These are phyloP conservation scores for Ariolimax columbianus DNA, from an alignment of 2,888 invertebrate species.

Conservation along the genomic window DNA sequence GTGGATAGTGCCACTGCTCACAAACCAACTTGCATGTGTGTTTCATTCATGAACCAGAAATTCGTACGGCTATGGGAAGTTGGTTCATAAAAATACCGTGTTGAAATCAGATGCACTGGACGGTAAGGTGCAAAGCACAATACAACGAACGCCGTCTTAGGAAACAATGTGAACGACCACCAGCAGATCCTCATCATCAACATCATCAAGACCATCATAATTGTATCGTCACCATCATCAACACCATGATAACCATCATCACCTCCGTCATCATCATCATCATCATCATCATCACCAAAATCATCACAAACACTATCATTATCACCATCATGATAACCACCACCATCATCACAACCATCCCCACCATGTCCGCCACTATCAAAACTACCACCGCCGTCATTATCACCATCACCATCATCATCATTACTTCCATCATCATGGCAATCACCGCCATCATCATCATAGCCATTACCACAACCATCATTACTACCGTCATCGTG, in stretches of 20 bases:
- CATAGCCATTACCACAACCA: background rate
- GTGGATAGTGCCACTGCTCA: no score
- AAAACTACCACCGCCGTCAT: background rate
- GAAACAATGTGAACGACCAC: no score
- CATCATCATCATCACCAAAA: background rate
- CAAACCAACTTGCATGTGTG: no score
- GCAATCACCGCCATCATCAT: no score
- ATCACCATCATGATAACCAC: background rate
- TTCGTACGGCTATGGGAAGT: no score
- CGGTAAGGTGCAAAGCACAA: no score
- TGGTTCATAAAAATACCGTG: no score
- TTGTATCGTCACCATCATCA: background rate
- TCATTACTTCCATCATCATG: background rate
- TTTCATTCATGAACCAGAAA: no score
- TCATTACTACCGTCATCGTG: background rate
- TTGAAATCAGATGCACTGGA: no score
- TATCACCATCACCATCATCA: background rate
- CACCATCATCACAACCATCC: background rate
- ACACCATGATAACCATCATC: background rate
- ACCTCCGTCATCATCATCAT: background rate
- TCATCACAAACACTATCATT: no score
- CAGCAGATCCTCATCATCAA: background rate
- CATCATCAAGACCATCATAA: background rate
- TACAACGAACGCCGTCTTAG: no score
- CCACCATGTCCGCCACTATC: background rate